A percentile compares a stretch with the other conserved stretches of the same genome.
These are phyloP conservation scores for Drosophila tropicalis DNA, from an alignment of 1,140 invertebrate species.

Conservation along the genomic window DNA sequence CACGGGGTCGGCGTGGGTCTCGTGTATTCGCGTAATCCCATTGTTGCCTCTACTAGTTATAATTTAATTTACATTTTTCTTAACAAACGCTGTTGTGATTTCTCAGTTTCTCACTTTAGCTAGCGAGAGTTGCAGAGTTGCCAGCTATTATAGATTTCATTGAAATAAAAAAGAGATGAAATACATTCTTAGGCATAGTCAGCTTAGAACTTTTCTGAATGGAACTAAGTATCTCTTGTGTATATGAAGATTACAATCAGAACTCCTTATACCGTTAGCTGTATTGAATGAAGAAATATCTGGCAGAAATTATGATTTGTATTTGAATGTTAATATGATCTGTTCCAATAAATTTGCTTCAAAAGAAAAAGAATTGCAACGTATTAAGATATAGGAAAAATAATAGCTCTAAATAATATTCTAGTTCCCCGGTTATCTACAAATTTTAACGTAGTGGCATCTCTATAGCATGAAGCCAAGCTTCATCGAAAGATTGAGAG, in stretches of 20 bases:
- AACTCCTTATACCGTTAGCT: too few relatives aligned
- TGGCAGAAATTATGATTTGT: too few relatives aligned
- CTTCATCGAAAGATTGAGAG: constrained; percentile 58
- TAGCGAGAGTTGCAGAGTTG: constrained; percentile 41
- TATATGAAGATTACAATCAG: too few relatives aligned
- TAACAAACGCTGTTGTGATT: constrained; percentile 41
- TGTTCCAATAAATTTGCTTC: too few relatives aligned
- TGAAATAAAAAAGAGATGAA: background rate
- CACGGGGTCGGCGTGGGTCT: constrained; percentile 30
- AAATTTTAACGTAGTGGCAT: constrained; percentile 51
- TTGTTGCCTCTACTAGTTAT: constrained; percentile 73
- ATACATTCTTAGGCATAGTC: too few relatives aligned
- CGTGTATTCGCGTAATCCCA: constrained; percentile 57
- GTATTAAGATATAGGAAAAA: too few relatives aligned
- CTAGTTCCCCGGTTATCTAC: background rate
- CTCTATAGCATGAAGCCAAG: constrained; percentile 54
- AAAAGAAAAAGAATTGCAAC: too few relatives aligned
- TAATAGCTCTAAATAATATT: too few relatives aligned
- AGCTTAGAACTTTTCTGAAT: too few relatives aligned
- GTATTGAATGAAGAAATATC: too few relatives aligned
- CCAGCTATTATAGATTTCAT: constrained; percentile 15
- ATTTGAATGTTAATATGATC: too few relatives aligned
- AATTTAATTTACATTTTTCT: constrained; percentile 79
- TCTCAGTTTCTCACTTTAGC: constrained; percentile 43
- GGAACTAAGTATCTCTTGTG: too few relatives aligned